Conservation (phyloP, 2,888 invertebrate genomes). For the Cataglyphis livida region DNA sequence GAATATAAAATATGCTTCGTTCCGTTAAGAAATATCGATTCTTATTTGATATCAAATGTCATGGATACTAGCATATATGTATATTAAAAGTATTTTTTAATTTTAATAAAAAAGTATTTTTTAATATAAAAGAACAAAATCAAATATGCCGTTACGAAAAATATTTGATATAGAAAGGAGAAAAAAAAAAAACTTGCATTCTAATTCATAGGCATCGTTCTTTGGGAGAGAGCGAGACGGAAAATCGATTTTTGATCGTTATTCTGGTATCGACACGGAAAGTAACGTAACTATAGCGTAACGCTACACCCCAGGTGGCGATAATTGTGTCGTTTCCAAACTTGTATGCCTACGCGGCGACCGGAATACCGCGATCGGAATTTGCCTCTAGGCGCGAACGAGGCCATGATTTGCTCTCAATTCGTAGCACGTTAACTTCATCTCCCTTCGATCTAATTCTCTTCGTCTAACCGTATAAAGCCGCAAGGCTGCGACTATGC, state of each 20-base stretch:
- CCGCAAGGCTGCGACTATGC: constrained; percentile 57
- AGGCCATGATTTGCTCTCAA: constrained; percentile 70
- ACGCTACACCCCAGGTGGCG: constrained; percentile 51
- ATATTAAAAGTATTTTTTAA: neutral
- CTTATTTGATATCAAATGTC: neutral
- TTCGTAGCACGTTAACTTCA: constrained; percentile 34
- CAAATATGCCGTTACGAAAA: neutral
- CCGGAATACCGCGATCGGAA: constrained; percentile 54
- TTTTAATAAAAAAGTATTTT: no score
- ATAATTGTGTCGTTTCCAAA: constrained; percentile 74
- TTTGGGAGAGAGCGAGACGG: neutral
- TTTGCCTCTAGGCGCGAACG: constrained; percentile 49
- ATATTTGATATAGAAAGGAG: neutral
- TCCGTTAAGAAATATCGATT: neutral
- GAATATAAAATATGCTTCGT: neutral
- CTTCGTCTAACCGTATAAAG: constrained; percentile 64
- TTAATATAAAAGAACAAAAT: neutral
- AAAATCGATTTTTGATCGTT: constrained; percentile 29
- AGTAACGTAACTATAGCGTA: constrained; percentile 58
- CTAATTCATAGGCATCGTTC: neutral
- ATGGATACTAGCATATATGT: neutral
- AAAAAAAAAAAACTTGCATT: neutral
- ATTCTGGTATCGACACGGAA: constrained; percentile 35
- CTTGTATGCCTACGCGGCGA: constrained; percentile 64
- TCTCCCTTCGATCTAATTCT: constrained; percentile 36